Conservation (phyloP, 2,113 vertebrate genomes). For the human (Homo sapiens) region GRCh38 chr15:94801501-94802000, state of each 20-base stretch:
- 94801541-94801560: background rate
- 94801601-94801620: background rate
- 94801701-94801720: background rate
- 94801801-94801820: background rate
- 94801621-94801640: background rate
- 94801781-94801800: background rate
- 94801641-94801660: background rate
- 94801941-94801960: background rate
- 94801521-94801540: background rate
- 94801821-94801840: background rate
- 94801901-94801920: background rate
- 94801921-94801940: background rate
- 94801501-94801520: background rate
- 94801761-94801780: background rate
- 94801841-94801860: background rate
- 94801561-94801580: background rate
- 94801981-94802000: background rate
- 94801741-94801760: background rate
- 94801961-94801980: background rate
- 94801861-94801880: background rate
- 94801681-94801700: background rate
- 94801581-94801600: background rate
- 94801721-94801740: background rate
- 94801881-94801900: background rate
- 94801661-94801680: background rate